A percentile compares a stretch with the other conserved stretches of the same genome.
phyloP scores from a whole-genome alignment of 2,113 vertebrate genomes.

The Conger conger region DNA sequence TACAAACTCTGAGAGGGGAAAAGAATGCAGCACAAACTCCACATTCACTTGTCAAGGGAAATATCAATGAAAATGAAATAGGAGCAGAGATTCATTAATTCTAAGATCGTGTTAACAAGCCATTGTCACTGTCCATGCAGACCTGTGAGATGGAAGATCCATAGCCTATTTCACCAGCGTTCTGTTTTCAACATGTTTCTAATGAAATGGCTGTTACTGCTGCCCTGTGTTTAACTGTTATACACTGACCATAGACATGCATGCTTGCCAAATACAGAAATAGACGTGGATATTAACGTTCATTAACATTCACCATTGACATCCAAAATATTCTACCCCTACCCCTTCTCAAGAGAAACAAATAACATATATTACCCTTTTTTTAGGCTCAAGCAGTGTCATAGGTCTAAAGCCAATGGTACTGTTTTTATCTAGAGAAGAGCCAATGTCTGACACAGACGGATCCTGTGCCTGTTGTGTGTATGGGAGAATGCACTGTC shows the following conservation, averaged over 20 bases:
- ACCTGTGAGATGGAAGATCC: background rate
- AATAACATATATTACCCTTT: background rate
- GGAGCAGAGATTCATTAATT: background rate
- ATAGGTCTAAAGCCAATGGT: background rate
- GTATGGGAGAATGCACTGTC: background rate
- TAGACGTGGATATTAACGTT: background rate
- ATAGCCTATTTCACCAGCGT: background rate
- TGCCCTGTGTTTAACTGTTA: background rate
- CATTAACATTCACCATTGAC: background rate
- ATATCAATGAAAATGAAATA: background rate
- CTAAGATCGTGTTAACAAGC: background rate
- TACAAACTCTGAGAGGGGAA: constrained; percentile 1
- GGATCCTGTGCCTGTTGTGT: background rate
- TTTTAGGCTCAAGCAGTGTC: background rate
- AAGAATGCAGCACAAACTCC: background rate
- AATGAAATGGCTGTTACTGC: background rate
- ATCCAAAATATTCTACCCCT: background rate
- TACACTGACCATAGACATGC: no score
- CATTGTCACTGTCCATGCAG: background rate
- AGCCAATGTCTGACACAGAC: background rate
- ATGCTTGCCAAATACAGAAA: background rate
- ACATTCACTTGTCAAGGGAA: background rate
- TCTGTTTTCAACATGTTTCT: background rate
- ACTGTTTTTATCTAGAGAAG: background rate
- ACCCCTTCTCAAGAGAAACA: background rate